phyloP scores from a whole-genome alignment of 2,797 vertebrate species.

The Serranus cabrilla region DNA sequence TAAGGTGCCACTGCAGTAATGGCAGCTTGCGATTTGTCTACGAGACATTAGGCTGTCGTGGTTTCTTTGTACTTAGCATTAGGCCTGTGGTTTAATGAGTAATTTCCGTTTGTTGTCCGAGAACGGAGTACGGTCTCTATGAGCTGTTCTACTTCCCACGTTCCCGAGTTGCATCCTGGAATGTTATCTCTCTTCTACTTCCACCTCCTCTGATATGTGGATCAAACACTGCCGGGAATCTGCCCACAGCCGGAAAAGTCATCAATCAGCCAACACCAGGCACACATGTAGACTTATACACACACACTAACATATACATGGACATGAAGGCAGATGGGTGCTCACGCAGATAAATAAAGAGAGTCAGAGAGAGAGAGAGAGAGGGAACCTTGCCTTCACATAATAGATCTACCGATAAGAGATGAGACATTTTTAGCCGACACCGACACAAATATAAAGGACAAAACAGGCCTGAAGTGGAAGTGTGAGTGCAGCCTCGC shows the following conservation, averaged over 20 bases:
- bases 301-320: constrained; percentile 9
- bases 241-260: constrained; percentile 77
- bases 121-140: constrained; percentile 52
- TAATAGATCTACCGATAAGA: constrained; percentile 26
- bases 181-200: constrained; percentile 78
- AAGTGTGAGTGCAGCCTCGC: constrained; percentile 13
- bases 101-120: constrained; percentile 68
- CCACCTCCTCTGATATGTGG: constrained; percentile 80
- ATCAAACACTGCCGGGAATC: constrained; percentile 81
- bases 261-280: constrained; percentile 76
- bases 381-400: constrained; percentile 21
- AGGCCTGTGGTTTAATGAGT: constrained; percentile 62
- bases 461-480: constrained; percentile 13
- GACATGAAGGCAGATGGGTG: constrained; percentile 34
- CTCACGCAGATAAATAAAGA: constrained; percentile 29
- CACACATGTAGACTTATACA: constrained; percentile 28
- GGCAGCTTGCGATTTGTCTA: background rate
- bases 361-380: background rate
- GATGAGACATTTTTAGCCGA: constrained; percentile 28
- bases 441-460: constrained; percentile 16
- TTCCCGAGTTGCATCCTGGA: constrained; percentile 79
- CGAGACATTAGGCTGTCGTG: constrained; percentile 27
- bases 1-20: background rate
- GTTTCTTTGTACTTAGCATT: constrained; percentile 50
- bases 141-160: constrained; percentile 75